Evolutionary conservation across 2,113 vertebrate genomes (phyloP).

Genomic region (Salvelinus namaycush): DNA sequence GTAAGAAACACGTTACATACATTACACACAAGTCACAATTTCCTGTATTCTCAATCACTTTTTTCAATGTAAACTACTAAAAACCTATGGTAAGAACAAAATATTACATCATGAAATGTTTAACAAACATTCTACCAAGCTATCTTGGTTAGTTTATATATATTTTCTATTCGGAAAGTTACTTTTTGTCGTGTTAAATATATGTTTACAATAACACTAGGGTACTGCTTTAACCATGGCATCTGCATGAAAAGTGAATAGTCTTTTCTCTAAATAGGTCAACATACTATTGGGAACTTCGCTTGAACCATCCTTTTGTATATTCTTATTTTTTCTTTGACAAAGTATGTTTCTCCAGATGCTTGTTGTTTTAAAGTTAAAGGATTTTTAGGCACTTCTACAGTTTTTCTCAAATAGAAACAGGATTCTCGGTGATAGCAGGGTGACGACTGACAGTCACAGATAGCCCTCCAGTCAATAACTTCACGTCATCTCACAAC

Average conservation of each 20-base stretch:
- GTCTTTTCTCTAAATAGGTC: slow-evolving; percentile 1
- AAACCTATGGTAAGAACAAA: slow-evolving; percentile 40
- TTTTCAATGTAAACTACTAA: slow-evolving; percentile 69
- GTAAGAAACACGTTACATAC: slow-evolving; percentile 69
- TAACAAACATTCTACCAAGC: slow-evolving; percentile 66
- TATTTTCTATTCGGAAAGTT: neutral
- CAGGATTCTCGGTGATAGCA: slow-evolving; percentile 71
- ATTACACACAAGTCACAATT: slow-evolving; percentile 63
- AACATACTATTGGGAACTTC: slow-evolving; percentile 3
- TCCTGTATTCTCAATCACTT: slow-evolving; percentile 48
- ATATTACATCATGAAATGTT: slow-evolving; percentile 13
- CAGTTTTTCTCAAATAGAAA: slow-evolving; percentile 73
- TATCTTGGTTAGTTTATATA: slow-evolving; percentile 35
- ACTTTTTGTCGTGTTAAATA: slow-evolving; percentile 1
- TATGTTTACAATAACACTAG: slow-evolving; percentile 12
- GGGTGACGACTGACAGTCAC: slow-evolving; percentile 66
- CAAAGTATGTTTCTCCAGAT: slow-evolving; percentile 41
- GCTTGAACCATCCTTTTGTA: slow-evolving; percentile 15
- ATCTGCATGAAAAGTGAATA: neutral
- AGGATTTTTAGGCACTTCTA: slow-evolving; percentile 78
- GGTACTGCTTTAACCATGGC: slow-evolving; percentile 11
- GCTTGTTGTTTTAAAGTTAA: slow-evolving; percentile 58
- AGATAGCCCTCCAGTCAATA: slow-evolving; percentile 65
- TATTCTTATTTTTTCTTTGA: slow-evolving; percentile 8
- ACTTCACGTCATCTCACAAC: slow-evolving; percentile 64